Evolutionary conservation across 2,797 vertebrate genomes (phyloP).

Genomic region (Chelon auratus): DNA sequence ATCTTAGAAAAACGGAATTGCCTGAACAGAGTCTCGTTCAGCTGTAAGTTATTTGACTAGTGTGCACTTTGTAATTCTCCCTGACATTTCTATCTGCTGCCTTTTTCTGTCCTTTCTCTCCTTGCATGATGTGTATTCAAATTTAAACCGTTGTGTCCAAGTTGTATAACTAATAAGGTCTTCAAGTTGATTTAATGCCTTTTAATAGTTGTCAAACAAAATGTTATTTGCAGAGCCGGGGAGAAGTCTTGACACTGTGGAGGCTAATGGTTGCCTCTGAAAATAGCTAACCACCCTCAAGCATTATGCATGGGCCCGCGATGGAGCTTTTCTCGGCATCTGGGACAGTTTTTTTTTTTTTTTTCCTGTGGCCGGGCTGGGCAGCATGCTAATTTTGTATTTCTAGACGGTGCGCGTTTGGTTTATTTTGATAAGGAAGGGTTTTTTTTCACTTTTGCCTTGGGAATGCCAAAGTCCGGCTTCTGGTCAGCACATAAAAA

Average conservation of each 20-base stretch:
- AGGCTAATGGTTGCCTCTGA: conserved; percentile 72
- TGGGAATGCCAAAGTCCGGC: conserved; percentile 29
- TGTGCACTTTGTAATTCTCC: conserved; percentile 13
- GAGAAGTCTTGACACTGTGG: conserved; percentile 58
- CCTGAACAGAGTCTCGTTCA: too few relatives aligned
- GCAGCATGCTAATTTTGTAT: conserved; percentile 48
- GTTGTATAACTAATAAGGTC: conserved; percentile 61
- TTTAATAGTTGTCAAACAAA: conserved; percentile 73
- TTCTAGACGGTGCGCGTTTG: conserved; percentile 35
- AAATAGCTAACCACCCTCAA: conserved; percentile 66
- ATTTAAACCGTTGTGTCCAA: conserved; percentile 59
- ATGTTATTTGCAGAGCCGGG: conserved; percentile 55
- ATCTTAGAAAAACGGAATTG: background rate
- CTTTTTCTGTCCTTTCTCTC: conserved; percentile 9
- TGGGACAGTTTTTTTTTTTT: conserved; percentile 35
- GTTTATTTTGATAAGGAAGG: conserved; percentile 38
- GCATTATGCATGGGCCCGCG: conserved; percentile 37
- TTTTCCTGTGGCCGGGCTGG: conserved; percentile 22
- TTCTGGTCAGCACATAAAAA: conserved; percentile 28
- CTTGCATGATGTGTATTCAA: conserved; percentile 25
- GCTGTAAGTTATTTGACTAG: background rate
- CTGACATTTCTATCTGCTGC: conserved; percentile 42
- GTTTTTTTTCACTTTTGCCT: conserved; percentile 41
- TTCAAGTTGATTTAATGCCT: conserved; percentile 66
- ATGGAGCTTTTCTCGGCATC: conserved; percentile 49